Evolutionary conservation across 2,888 invertebrate genomes (phyloP), one percentile per base, ranked within the genome.

Genomic region (Geophilus truncorum): DNA sequence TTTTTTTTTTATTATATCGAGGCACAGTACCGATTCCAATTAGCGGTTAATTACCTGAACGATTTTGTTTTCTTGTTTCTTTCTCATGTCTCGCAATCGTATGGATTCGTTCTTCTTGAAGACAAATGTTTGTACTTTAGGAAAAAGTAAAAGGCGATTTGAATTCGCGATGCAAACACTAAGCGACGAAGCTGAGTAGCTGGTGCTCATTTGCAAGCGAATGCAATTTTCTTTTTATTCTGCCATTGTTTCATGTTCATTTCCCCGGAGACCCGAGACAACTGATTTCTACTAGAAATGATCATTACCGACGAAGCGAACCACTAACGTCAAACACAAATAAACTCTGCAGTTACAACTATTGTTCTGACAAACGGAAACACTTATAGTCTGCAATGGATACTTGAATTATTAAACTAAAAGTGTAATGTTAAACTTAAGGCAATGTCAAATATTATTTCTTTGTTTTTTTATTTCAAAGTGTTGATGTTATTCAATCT

Each of bases 21-120:
- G 70, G 70, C 10, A 70, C 25, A 15, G 0, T 25, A 70, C 25
- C 70, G 70, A 70, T 70, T 70, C 70, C 70, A 70, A 70, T 70
- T 70, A 70, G 70, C 70, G 70, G 70, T 70, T 70, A 70, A 70
- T 70, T 70, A 70, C 70, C 70, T 70, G 70, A 51, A 51, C 70
- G 70, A 70, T 25, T 28, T 70, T n/a, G 1, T 62, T 62, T 18
- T 57, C 21, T 23, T 21, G 3, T 23, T 57, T 57, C 21, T 57
- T 18, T 15, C 12, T 12, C 18, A 1, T 51, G 51, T 51, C 51
- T 51, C 51, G 51, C 51, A 51, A 51, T n/a, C 70, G n/a, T 70
- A 25, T 25, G 10, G 70, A 70, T 70, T 23, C 25, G 70, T 70
- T 28, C 70, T 25, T 10, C 28, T 25, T 28, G 25, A 70, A 70